Evolutionary conservation across 2,797 vertebrate genomes (phyloP), one percentile per base, ranked within the genome.

Genomic region (Acrossocheilus wenchowensis): DNA sequence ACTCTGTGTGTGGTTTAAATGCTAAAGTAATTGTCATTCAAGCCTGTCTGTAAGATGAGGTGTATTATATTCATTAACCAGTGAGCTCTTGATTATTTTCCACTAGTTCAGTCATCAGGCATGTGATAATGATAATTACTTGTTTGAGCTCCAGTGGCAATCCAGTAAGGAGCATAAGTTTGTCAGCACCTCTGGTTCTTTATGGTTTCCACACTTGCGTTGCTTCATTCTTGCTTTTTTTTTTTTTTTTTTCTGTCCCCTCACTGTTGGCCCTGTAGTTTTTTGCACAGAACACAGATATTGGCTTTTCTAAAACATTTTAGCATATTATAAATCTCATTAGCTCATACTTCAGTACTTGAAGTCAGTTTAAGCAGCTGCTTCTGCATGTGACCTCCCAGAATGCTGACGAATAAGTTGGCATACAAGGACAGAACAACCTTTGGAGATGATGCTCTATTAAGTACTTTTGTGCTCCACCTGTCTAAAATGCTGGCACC

Each of bases 281-380:
- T 50, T 89, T 81, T 84, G 78, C 88, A 89, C 78, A 90, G 87
- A 11, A 69, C 86, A 82, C 78, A 71, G 43, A 26, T 68, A 4
- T 57, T 73, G 4, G 0, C 43, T 84, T 30, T 86, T 75, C 72
- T 83, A 14, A 50, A 74, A 48, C 39, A 26, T 21, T 75, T 71
- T 34, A 86, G 71, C 36, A 82, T 68, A 62, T 9, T 23, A 54
- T 14, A 83, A 45, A 17, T 9, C 73, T 60, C 26, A 26, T 68
- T 68, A 41, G 26, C 19, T 71, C 21, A 72, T 8, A 52, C 15
- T 75, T 39, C 3, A 60, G 26, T 21, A 64, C 11, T 14, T 62
- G 1, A 36, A 80, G 80, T 43, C 9, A 30, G 26, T 41, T 69
- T 54, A 79, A 14, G 30, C 60, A 26, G 50, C 30, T 66, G 86